phyloP scores from a whole-genome alignment of 2,888 invertebrate genomes.

The Cantharis rufa region DNA sequence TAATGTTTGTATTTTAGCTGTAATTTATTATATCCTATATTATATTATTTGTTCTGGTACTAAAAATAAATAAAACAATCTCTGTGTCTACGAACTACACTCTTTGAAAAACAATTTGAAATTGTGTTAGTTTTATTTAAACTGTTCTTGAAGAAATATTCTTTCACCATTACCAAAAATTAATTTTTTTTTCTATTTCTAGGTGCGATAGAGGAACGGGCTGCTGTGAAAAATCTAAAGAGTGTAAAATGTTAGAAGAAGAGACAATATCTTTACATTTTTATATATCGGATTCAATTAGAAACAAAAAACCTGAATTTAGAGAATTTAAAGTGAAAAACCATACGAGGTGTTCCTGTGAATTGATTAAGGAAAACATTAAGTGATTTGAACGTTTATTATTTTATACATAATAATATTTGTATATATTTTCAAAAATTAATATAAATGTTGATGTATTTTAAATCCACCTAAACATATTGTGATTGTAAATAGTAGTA shows the following conservation, averaged over 20 bases:
- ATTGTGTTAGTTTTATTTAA: no score
- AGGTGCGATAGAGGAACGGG: constrained; percentile 49
- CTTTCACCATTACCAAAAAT: no score
- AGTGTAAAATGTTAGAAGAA: constrained; percentile 39
- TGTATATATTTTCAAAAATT: not conserved
- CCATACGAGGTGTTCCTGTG: constrained; percentile 44
- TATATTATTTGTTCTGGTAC: no score
- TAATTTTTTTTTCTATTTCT: not conserved
- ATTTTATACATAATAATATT: not conserved
- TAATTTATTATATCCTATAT: no score
- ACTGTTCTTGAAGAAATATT: no score
- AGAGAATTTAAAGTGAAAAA: constrained; percentile 42
- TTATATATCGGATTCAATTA: constrained; percentile 29
- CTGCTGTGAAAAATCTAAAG: constrained; percentile 41
- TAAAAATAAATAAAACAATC: no score
- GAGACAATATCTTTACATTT: constrained; percentile 43
- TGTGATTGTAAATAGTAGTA: constrained; percentile 26
- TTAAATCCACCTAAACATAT: not conserved
- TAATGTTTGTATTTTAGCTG: no score
- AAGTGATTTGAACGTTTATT: constrained; percentile 19
- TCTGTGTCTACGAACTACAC: no score
- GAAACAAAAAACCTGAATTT: constrained; percentile 28
- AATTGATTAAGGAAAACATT: constrained; percentile 29
- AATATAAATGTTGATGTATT: not conserved
- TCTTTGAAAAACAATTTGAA: no score